Evolutionary conservation across 2,888 invertebrate genomes (phyloP).

Genomic region (Proisotoma minuta): DNA sequence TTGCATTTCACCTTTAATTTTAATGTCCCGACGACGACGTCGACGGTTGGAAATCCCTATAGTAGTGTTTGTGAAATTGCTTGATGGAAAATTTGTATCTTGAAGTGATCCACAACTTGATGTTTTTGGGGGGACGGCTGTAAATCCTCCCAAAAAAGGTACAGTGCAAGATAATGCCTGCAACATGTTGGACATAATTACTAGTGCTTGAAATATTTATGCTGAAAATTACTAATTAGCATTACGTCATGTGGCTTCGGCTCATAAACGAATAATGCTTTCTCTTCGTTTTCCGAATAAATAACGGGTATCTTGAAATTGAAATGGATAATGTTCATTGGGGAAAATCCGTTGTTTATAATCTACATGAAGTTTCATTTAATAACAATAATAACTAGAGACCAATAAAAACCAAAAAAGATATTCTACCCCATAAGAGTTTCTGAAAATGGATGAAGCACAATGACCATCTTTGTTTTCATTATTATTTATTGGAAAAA

Average conservation of each 20-base stretch:
- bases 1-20: not conserved
- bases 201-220: not conserved
- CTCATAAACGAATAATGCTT: not conserved
- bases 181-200: not conserved
- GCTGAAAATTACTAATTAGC: not conserved
- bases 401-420: not conserved
- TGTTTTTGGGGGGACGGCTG: not conserved
- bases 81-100: too few species aligned
- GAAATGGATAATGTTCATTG: not conserved
- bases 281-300: not conserved
- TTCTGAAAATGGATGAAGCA: not conserved
- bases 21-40: not conserved
- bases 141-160: not conserved
- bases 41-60: not conserved
- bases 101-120: not conserved
- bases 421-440: not conserved
- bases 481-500: not conserved
- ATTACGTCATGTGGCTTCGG: not conserved
- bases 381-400: not conserved
- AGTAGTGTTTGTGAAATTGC: too few species aligned
- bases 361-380: not conserved
- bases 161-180: not conserved
- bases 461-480: not conserved
- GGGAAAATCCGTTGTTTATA: constrained; percentile 1
- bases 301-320: not conserved